Evolutionary conservation across 53 echinoderm and acorn worm genomes (phyloP).

Genomic region (Holothuria scabra): DNA sequence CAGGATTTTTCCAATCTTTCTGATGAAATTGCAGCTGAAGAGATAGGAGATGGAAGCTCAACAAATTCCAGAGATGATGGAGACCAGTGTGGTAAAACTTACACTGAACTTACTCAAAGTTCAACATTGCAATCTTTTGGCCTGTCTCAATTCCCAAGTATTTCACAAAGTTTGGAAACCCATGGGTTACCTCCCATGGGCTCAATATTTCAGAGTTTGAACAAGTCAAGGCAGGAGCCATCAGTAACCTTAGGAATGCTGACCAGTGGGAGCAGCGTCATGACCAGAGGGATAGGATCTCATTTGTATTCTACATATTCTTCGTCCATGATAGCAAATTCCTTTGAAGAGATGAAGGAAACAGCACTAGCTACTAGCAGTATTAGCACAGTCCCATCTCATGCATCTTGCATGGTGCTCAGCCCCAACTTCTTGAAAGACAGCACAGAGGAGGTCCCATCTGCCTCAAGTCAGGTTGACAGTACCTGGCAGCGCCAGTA

Average conservation of each 20-base stretch:
- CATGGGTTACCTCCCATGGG: conserved; percentile 44
- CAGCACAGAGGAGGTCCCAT: neutral
- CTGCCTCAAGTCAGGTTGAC: neutral
- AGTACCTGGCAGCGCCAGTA: neutral
- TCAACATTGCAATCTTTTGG: conserved; percentile 44
- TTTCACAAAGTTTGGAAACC: conserved; percentile 7
- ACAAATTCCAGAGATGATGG: neutral
- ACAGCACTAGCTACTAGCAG: conserved; percentile 88
- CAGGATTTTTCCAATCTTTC: conserved; percentile 11
- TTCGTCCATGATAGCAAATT: conserved; percentile 61
- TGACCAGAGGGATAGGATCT: neutral
- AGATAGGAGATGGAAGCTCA: neutral
- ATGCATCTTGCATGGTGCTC: neutral
- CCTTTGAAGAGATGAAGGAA: conserved; percentile 82
- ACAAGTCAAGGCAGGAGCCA: conserved; percentile 40
- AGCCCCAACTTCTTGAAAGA: neutral
- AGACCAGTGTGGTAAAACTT: conserved; percentile 52
- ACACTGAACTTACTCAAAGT: conserved; percentile 67
- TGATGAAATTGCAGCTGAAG: neutral
- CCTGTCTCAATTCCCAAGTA: conserved; percentile 33
- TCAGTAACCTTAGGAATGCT: conserved; percentile 29
- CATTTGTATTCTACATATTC: conserved; percentile 43
- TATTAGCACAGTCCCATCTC: conserved; percentile 62
- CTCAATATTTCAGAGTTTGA: conserved; percentile 42
- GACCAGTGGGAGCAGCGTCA: neutral